Percentiles rank a stretch among this genome's conserved stretches.
Evolutionary conservation across 2,888 invertebrate species (phyloP).

Genomic region (Onchidella celtica): DNA sequence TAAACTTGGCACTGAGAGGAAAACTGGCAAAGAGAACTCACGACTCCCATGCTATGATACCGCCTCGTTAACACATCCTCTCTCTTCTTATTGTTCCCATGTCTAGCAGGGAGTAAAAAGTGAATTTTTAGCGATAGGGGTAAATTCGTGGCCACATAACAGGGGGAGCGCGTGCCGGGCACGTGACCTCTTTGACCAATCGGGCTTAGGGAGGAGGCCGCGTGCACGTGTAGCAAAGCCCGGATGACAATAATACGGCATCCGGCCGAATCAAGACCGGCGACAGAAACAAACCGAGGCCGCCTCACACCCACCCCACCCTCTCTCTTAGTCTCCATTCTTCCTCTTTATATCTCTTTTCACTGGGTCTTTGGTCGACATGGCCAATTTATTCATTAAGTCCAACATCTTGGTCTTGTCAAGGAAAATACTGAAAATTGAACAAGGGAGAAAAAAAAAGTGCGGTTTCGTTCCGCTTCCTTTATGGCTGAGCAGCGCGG

Average conservation of each 20-base stretch:
- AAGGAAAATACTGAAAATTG: background rate
- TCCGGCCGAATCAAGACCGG: constrained; percentile 19
- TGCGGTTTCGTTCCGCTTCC: background rate
- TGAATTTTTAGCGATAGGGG: constrained; percentile 41
- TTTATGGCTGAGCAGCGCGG: no score
- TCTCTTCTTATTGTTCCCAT: no score
- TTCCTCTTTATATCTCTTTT: background rate
- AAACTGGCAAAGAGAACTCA: no score
- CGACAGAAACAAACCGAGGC: constrained; percentile 38
- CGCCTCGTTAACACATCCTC: no score
- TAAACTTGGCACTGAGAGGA: no score
- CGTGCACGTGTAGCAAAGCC: constrained; percentile 29
- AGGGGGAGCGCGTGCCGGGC: constrained; percentile 24
- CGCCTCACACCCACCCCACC: background rate
- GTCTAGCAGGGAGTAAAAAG: no score
- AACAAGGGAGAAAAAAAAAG: background rate
- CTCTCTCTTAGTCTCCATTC: background rate
- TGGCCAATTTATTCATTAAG: constrained; percentile 34
- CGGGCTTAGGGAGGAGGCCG: constrained; percentile 27
- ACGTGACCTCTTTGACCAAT: constrained; percentile 42
- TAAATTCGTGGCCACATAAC: constrained; percentile 36
- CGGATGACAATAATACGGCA: constrained; percentile 46
- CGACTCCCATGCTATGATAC: no score
- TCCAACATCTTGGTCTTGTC: constrained; percentile 29
- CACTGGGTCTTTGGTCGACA: background rate